Evolutionary conservation across 2,888 invertebrate genomes (phyloP), one percentile per base, ranked within the genome.

Genomic region (Pasiphila rectangulata): DNA sequence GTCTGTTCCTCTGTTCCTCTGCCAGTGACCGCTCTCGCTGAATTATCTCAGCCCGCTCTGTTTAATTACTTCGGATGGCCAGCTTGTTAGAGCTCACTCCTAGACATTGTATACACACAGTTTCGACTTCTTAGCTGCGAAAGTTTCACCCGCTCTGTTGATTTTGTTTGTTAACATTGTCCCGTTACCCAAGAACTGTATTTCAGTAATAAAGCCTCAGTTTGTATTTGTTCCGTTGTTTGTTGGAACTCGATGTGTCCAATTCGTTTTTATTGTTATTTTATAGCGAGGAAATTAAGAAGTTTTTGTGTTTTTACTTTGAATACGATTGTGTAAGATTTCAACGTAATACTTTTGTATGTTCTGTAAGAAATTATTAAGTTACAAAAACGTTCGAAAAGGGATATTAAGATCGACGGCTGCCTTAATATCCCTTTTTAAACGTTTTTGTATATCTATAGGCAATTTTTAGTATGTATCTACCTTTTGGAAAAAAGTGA

Each of bases 21-120:
- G 44, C 9, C 32, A 66, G 69, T 73, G 72, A 71, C 76, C 75
- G 73, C 71, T 69, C 67, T 70, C 69, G 64, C 68, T 60, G 74
- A 82, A 74, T 83, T 77, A 79, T 79, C 73, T 65, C 67, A 67
- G 59, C 53, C 61, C 63, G 61, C 62, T 59, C 61, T 74, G 75
- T 73, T 81, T 79, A 81, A 79, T 82, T 80, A 85, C 71, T 86
- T 86, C 68, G 72, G 76, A 77, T 80, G 80, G 79, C 70, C 69
- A 67, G 79, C 82, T 83, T 83, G 85, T 87, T 86, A 84, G 74
- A 70, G 75, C 75, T 75, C 71, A 68, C 72, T 70, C 69, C 70
- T 70, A 73, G 62, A 80, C 83, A 81, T 75, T 80, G 80, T 79
- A 72, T 75, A 76, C 75, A 76, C 75, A 77, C 75, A 76, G 83